These are phyloP conservation scores for Chiridota heheva DNA, from an alignment of 35 echinoderm and acorn worm genomes.

Conservation along the genomic window DNA sequence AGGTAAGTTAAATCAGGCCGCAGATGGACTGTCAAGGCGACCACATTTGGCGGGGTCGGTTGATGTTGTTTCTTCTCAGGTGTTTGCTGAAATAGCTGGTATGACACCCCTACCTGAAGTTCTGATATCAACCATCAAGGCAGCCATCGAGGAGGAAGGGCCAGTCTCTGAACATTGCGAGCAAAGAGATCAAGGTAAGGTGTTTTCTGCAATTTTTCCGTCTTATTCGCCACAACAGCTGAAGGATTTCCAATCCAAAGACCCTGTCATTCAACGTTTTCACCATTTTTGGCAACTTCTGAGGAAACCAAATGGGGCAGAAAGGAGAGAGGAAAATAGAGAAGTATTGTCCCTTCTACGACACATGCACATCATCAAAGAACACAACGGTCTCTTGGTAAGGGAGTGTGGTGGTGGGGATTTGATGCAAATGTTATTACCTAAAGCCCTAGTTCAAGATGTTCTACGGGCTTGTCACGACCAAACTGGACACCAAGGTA, in stretches of 20 bases:
- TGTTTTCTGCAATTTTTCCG: no score
- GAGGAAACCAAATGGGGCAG: background rate
- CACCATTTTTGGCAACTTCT: background rate
- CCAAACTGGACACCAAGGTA: constrained; percentile 40
- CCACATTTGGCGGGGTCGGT: background rate
- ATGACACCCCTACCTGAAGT: no score
- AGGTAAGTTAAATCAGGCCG: constrained; percentile 24
- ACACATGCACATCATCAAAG: background rate
- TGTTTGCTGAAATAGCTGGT: background rate
- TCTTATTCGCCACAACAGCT: background rate
- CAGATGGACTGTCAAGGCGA: constrained; percentile 41
- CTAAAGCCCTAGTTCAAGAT: background rate
- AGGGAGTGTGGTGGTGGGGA: background rate
- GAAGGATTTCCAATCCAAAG: background rate
- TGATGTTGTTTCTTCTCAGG: background rate
- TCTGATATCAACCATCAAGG: no score
- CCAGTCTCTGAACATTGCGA: no score
- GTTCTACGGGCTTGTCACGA: constrained; percentile 29
- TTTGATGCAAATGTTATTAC: constrained; percentile 12
- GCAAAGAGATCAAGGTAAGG: no score
- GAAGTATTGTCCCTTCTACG: constrained; percentile 21
- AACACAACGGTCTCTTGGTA: constrained; percentile 18
- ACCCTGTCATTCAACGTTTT: background rate
- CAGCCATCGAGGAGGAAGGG: no score
- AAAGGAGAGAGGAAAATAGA: no score